Evolutionary conservation across 2,113 vertebrate species (phyloP).

Genomic region (Dasyurus viverrinus): DNA sequence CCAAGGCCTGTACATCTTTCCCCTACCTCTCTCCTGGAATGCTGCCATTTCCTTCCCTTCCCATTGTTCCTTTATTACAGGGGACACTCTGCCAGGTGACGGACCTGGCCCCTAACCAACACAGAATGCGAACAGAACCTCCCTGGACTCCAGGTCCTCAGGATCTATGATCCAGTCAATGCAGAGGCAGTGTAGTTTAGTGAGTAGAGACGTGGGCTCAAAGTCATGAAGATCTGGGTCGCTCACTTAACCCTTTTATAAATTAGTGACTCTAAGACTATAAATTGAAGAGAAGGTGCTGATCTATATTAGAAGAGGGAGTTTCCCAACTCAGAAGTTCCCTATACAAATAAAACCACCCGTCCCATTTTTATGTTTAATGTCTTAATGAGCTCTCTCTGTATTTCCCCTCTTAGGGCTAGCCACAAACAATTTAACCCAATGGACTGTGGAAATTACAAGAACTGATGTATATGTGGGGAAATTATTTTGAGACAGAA

Average conservation of each 20-base stretch:
- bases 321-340: background rate
- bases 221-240: background rate
- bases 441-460: background rate
- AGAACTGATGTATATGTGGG: background rate
- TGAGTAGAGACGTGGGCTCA: background rate
- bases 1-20: background rate
- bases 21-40: background rate
- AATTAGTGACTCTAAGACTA: background rate
- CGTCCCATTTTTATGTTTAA: background rate
- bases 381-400: background rate
- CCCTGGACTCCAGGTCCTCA: background rate
- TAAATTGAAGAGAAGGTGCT: background rate
- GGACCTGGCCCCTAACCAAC: background rate
- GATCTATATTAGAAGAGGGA: background rate
- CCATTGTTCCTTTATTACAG: background rate
- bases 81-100: background rate
- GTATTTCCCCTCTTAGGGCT: background rate
- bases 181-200: background rate
- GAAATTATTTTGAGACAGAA: background rate
- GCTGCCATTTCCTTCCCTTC: background rate
- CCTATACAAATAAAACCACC: background rate
- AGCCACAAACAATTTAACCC: background rate
- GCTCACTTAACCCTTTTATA: background rate
- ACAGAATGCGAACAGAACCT: background rate
- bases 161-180: background rate